Percentiles rank a stretch among this genome's conserved stretches.
Evolutionary conservation across 2,888 invertebrate species (phyloP).

Genomic region (Steinernema scapterisci): DNA sequence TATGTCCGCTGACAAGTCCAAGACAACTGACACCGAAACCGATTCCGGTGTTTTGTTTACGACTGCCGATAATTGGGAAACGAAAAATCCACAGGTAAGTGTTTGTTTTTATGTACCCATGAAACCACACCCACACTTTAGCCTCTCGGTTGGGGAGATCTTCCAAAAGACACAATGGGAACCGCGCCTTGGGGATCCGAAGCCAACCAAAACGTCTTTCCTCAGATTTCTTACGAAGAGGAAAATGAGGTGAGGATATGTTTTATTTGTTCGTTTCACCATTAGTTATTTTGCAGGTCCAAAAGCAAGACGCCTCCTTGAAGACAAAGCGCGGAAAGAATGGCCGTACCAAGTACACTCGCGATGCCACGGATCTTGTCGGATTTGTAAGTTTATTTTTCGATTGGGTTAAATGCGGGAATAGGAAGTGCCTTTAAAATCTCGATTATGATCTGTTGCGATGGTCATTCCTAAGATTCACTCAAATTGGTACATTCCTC

Average conservation of each 20-base stretch:
- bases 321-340: background rate
- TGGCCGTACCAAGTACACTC: constrained; percentile 9
- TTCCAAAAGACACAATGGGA: constrained; percentile 1
- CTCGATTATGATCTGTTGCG: background rate
- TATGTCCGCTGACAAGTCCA: constrained; percentile 1
- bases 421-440: too few relatives aligned
- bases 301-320: background rate
- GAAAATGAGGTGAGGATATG: background rate
- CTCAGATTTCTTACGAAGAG: background rate
- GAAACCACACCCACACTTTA: background rate
- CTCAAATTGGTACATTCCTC: background rate
- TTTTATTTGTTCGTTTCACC: background rate
- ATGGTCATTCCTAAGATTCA: background rate
- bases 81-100: background rate
- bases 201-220: background rate
- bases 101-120: background rate
- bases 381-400: constrained; percentile 12
- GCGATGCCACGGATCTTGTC: constrained; percentile 13
- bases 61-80: background rate
- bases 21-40: background rate
- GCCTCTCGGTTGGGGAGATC: background rate
- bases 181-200: background rate
- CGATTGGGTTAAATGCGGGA: background rate
- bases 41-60: background rate
- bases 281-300: background rate